Evolutionary conservation across 2,888 invertebrate genomes (phyloP), one percentile per base, ranked within the genome.

Genomic region (Meteorus colon): DNA sequence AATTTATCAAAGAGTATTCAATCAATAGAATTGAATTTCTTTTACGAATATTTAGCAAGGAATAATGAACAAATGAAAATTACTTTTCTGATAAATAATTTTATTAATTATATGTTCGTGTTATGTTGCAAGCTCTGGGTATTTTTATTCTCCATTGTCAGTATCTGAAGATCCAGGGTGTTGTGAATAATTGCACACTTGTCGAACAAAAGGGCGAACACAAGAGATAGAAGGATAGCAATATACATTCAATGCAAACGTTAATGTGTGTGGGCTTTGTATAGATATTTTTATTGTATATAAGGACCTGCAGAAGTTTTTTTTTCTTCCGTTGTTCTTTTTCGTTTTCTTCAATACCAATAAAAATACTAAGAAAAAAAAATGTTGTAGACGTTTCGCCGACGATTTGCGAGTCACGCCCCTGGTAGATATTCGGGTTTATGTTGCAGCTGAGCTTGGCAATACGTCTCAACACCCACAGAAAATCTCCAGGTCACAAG

Each of bases 381-480:
- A 62, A n/a, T 62, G 12, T 4, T 31, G 31, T 31, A 55, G 34
- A 55, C 24, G 14, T 51, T 24, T 51, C 31, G 31, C 19, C 19
- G 55, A 37, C 65, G 37, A 48, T 48, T 51, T 34, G 34, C 19
- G 55, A 3, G 37, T 34, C 65, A 73, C 73, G 65, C 73, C 73
- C 51, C 34, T 65, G 8, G 0, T 65, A 14, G 62, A 63, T 31
- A 63, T 73, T 65, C 48, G 51, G 51, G 65, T 65, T 48, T 48
- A 62, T 72, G 45, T 29, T 71, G 29, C 48, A 41, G 62, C n/a
- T 62, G 55, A 55, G 48, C 65, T 55, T 65, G 31, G 51, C 51
- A 73, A 65, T 34, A 65, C 65, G 65, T 73, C 65, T 73, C 73
- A 51, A 65, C 65, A 73, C 73, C 73, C 65, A 73, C 65, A 65